Base-by-base conservation (phyloP, 2,797 vertebrate species). In the Sebastes dallii region DNA sequence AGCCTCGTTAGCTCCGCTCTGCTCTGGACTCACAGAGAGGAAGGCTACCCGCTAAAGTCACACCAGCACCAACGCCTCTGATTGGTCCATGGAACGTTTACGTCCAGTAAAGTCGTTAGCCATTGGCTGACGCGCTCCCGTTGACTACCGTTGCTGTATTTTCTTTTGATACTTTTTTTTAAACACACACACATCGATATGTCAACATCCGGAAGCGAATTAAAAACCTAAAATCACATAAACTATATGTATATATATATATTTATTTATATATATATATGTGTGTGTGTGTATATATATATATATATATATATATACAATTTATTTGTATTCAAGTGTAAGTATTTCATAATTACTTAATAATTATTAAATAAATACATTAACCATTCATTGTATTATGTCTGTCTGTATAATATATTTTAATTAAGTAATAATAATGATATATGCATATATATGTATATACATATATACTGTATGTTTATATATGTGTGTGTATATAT, bases 101-200 rank as follows among this genome's bases (percentile, higher is more conserved):
- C 1, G 1, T 4, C 56, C 14, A 94, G 92, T 91, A 93, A 90
- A 3, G 36, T 8, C 13, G 12, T 22, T 16, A 0, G 0, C 62
- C 9, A 95, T 95, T 95, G 93, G 93, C 0, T 25, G n/a, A 8
- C 3, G 2, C 18, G 2, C 2, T 2, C 24, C 2, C 7, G 34
- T 66, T 73, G 24, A 20, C 2, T 6, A 14, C 13, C n/a, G 3
- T n/a, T 9, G 27, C 22, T 24, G 4, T 11, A 4, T 64, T 34
- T 61, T n/a, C 18, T 12, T 61, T 8, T 27, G 6, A 36, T 36
- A 36, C 36, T 29, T 59, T 20, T 66, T 46, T 27, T 34, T 34
- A n/a, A n/a, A n/a, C n/a, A n/a, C 3, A 32, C 8, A 9, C 1
- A 16, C 18, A 54, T 12, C 3, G 3, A 46, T 11, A 29, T 25